Evolutionary conservation across 2,113 vertebrate species (phyloP), one percentile per base, ranked within the genome.

Genomic region (Chaenocephalus aceratus): DNA sequence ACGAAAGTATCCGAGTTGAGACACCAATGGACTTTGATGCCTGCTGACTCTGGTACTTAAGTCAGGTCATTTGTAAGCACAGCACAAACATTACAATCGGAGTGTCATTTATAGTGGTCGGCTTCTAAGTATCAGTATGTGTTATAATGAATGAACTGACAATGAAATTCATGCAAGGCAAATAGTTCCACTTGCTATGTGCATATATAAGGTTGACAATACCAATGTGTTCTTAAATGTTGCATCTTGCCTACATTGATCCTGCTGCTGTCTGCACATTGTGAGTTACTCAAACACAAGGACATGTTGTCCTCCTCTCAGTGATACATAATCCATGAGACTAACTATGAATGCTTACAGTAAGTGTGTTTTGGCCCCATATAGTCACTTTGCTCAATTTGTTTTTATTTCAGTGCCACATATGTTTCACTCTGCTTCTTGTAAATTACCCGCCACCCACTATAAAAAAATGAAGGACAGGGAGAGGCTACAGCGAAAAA

Each of bases 361-460:
- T 21, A 18, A 74, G 48, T 82, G 61, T 74, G 74, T 74, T 56
- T 72, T 68, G 68, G 57, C 83, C 34, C 44, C 44, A 16, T 15
- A 15, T 30, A 54, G 62, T 57, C 34, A 45, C 49, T 53, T 48
- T 13, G 48, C 41, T 74, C 0, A 1, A 21, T 30, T 54, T 58
- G 13, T 58, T 49, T 46, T 53, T 15, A 30, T 53, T 51, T 64
- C 34, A 52, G 4, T 3, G 12, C 53, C 49, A 53, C 61, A 30
- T 53, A 23, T 58, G 70, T 56, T 79, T 30, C 67, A n/a, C 30
- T 53, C 63, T 77, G 72, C 53, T 57, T 83, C 68, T 30, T 83
- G 77, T 80, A 73, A 83, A 52, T 84, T 81, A 80, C 36, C 18
- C 48, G 45, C 44, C 52, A 70, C 69, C 46, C 26, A 45, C 7